These are phyloP conservation scores for Trichechus manatus DNA, from an alignment of 2,113 vertebrate genomes.

Conservation along the genomic window DNA sequence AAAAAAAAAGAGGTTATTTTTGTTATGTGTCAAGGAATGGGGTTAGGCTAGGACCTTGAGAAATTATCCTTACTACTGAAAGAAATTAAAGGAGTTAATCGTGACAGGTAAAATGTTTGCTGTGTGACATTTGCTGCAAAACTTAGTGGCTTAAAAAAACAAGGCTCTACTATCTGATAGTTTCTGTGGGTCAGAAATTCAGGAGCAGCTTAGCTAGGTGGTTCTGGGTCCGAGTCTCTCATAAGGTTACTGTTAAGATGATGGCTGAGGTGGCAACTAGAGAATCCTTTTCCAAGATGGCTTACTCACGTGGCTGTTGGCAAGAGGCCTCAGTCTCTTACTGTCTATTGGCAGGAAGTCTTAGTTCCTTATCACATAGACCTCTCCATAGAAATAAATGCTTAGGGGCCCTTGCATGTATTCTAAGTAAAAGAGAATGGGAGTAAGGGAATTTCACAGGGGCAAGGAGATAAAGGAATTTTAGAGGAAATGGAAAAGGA, in stretches of 20 bases:
- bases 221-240: background rate
- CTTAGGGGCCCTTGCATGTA: background rate
- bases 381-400: background rate
- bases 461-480: background rate
- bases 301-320: background rate
- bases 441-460: background rate
- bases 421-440: background rate
- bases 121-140: background rate
- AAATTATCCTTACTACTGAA: background rate
- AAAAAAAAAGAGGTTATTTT: background rate
- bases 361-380: background rate
- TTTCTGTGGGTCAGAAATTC: background rate
- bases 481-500: constrained; percentile 9
- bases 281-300: background rate
- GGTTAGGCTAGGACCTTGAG: background rate
- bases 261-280: background rate
- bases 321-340: background rate
- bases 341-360: background rate
- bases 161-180: background rate
- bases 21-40: background rate
- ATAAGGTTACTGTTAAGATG: background rate
- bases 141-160: constrained; percentile 21
- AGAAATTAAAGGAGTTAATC: background rate
- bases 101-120: background rate
- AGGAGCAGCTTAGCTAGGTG: background rate